Conservation (phyloP, 2,888 invertebrate species). For the Paralinhomoeus sp. region DNA sequence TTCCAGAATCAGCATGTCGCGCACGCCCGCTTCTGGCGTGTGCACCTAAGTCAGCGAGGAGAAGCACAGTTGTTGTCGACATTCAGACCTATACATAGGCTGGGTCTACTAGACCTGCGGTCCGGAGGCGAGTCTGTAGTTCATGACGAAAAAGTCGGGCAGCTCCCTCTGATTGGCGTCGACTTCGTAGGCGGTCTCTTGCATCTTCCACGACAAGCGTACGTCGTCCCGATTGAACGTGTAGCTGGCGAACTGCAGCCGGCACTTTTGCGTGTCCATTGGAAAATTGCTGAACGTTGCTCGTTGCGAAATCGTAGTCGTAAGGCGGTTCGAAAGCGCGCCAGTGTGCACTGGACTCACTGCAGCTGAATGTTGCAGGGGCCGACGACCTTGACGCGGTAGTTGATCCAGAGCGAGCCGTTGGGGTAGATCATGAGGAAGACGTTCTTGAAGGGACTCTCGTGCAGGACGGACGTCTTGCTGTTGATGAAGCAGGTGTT, state of each 20-base stretch:
- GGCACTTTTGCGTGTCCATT: constrained; percentile 7
- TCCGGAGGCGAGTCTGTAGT: too few species aligned
- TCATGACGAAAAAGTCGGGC: constrained; percentile 4
- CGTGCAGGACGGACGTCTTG: constrained; percentile 6
- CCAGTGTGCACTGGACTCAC: too few species aligned
- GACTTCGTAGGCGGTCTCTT: constrained; percentile 15
- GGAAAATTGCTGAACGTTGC: constrained; percentile 14
- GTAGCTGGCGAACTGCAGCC: constrained; percentile 7
- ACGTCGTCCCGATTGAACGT: constrained; percentile 9
- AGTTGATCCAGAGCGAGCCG: constrained; percentile 23
- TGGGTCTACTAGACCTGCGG: too few species aligned
- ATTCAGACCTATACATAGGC: too few species aligned
- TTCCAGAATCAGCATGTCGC: constrained; percentile 22
- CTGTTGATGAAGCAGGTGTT: constrained; percentile 13
- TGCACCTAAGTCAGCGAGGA: too few species aligned
- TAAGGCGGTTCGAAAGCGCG: too few species aligned
- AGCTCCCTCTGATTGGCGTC: constrained; percentile 13
- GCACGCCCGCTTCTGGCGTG: constrained; percentile 22
- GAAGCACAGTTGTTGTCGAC: too few species aligned
- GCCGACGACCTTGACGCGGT: constrained; percentile 21
- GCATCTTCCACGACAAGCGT: constrained; percentile 6
- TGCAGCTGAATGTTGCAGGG: constrained; percentile 15
- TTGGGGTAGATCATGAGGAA: constrained; percentile 7
- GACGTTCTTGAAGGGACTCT: constrained; percentile 3
- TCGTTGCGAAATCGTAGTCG: too few species aligned